A percentile compares a stretch with the other conserved stretches of the same genome.
phyloP scores from a whole-genome alignment of 2,797 vertebrate genomes.

The Loriculus beryllinus region DNA sequence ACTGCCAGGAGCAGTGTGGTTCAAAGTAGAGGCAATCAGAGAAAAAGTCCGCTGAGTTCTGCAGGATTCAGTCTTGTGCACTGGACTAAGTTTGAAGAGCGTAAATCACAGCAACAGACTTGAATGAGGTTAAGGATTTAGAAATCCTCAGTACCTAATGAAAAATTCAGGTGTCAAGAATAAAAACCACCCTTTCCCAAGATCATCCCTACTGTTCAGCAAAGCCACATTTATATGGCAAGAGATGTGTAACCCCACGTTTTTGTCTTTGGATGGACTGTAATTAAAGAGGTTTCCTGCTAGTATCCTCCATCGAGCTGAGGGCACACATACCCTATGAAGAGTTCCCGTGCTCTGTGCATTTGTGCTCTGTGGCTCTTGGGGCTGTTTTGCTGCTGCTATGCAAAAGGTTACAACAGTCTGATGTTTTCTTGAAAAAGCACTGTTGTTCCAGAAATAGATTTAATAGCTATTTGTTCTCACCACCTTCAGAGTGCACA shows the following conservation, averaged over 20 bases:
- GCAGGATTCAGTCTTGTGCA: not conserved
- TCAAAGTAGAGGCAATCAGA: not conserved
- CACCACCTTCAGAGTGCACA: not conserved
- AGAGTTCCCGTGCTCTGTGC: not conserved
- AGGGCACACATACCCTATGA: fast-evolving
- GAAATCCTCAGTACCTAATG: not conserved
- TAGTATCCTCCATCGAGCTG: not conserved
- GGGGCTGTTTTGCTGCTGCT: not conserved
- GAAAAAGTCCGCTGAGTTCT: not conserved
- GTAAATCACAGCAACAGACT: not conserved
- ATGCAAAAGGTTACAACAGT: not conserved
- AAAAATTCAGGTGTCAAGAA: not conserved
- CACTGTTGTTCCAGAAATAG: not conserved
- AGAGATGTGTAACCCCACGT: not conserved
- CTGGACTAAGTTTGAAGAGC: not conserved
- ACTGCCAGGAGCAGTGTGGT: not conserved
- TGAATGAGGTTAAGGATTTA: not conserved
- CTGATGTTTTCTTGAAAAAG: not conserved
- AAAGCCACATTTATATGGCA: not conserved
- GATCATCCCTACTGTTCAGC: fast-evolving
- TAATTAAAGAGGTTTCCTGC: not conserved
- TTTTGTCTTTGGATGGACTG: not conserved
- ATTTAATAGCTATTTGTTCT: not conserved
- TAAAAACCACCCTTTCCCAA: not conserved
- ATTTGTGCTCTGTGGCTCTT: not conserved